phyloP scores from a whole-genome alignment of 2,888 invertebrate species.

The Andrena dorsata region DNA sequence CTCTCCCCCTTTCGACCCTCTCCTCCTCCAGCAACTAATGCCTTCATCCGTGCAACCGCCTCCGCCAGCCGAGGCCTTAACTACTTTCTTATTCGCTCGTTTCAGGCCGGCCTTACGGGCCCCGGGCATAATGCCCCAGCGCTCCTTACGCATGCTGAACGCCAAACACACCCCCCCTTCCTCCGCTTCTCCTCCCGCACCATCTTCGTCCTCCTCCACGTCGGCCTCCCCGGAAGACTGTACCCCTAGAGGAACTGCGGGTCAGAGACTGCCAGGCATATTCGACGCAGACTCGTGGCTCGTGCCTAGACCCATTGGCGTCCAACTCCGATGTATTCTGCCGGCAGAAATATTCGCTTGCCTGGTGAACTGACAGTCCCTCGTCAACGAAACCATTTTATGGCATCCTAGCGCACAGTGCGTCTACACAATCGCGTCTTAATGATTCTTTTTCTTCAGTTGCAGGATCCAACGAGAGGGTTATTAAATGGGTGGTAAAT shows the following conservation, averaged over 20 bases:
- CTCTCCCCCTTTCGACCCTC: conserved; percentile 64
- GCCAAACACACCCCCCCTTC: conserved; percentile 62
- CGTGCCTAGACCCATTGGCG: conserved; percentile 83
- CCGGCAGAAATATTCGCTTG: background rate
- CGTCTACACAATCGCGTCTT: too few relatives aligned
- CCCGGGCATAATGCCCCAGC: conserved; percentile 67
- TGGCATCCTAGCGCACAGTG: background rate
- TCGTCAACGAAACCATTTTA: background rate
- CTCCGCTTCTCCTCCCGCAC: conserved; percentile 40
- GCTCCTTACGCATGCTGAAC: conserved; percentile 82
- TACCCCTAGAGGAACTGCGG: conserved; percentile 82
- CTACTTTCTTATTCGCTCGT: conserved; percentile 79
- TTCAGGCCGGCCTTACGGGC: conserved; percentile 66
- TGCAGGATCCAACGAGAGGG: too few relatives aligned
- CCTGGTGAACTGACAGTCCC: background rate
- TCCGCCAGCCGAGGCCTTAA: conserved; percentile 62
- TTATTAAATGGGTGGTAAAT: too few relatives aligned
- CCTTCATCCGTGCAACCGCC: conserved; percentile 65
- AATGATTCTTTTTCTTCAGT: too few relatives aligned
- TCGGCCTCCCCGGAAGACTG: conserved; percentile 75
- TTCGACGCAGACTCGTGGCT: conserved; percentile 81
- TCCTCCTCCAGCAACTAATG: conserved; percentile 51
- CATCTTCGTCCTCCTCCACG: conserved; percentile 54
- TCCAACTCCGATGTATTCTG: conserved; percentile 65
- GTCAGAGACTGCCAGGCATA: conserved; percentile 83